Base-by-base conservation (phyloP, 2,797 vertebrate genomes). In the Taeniopygia guttata region DNA sequence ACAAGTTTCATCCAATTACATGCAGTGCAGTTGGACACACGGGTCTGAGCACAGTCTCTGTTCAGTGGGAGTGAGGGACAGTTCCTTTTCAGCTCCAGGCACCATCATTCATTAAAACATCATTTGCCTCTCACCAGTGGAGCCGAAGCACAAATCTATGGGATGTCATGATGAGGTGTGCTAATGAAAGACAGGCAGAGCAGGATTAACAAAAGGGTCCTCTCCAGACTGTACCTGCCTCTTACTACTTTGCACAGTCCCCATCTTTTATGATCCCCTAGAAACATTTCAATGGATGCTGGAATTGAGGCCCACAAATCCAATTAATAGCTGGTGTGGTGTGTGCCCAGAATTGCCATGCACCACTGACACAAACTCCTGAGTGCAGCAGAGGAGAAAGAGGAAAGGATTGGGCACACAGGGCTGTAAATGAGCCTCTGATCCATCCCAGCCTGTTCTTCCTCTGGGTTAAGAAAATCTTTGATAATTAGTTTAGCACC, bases 51-150 rank as follows among this genome's bases (percentile, higher is more conserved):
- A 72, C 85, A 91, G 78, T 77, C 90, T 30, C 76, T 83, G 69
- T 93, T 69, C 89, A 42, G 74, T 60, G 88, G 82, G 25, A 93
- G 86, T 76, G 55, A 80, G 84, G 91, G 89, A 87, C 89, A 76
- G 82, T 66, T 60, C 42, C 60, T 93, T 88, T 90, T 75, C 94
- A 73, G 88, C 90, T 93, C 77, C 0, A 93, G 91, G 79, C 88
- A 87, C 95, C 80, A 23, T 67, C 89, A 32, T 95, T 96, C 94
- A 92, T 96, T 96, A 97, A 95, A 94, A 88, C 74, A 93, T 92
- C 84, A 84, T 96, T 95, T 97, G 80, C 91, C 77, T 95, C 87
- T 96, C 89, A 20, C 82, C 64, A 92, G 87, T 48, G 27, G 54
- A 90, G 93, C 94, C 0, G 3, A 77, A 93, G 87, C 91, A 76